These are phyloP conservation scores for Mus caroli DNA, from an alignment of 2,797 vertebrate genomes.

Conservation along the genomic window DNA sequence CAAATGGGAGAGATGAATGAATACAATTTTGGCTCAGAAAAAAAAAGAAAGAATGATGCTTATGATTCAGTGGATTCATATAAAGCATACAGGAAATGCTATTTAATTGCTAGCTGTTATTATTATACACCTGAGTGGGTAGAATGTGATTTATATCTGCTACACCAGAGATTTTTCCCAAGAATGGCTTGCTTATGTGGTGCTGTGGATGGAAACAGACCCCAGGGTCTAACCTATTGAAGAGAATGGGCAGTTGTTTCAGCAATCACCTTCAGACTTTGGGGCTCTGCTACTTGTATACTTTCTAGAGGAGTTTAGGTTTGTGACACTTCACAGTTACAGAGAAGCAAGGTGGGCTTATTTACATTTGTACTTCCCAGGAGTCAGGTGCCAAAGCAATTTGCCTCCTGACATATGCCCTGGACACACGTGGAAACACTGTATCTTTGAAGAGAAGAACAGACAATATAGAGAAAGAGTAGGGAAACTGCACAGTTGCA, in stretches of 20 bases:
- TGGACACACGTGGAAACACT: constrained; percentile 48
- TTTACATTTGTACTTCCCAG: constrained; percentile 22
- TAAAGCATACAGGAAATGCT: constrained; percentile 50
- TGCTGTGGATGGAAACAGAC: not conserved
- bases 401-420: not conserved
- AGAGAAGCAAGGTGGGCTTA: constrained; percentile 35
- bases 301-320: constrained; percentile 42
- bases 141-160: constrained; percentile 31
- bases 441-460: constrained; percentile 38
- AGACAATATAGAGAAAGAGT: not conserved
- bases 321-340: constrained; percentile 26
- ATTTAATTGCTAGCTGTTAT: constrained; percentile 24
- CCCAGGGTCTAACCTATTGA: constrained; percentile 2
- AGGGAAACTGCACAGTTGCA: constrained; percentile 26
- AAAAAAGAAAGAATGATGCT: not conserved
- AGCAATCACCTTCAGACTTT: constrained; percentile 24
- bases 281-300: not conserved
- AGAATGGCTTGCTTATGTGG: not conserved
- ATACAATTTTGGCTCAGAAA: not conserved
- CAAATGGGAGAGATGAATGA: not conserved
- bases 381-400: constrained; percentile 2
- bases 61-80: constrained; percentile 46
- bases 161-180: constrained; percentile 29
- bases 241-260: constrained; percentile 16
- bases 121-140: constrained; percentile 44